Percentiles rank a stretch among this genome's conserved stretches.
Conservation (phyloP, 2,113 vertebrate genomes). For the Oncorhynchus gorbuscha region DNA sequence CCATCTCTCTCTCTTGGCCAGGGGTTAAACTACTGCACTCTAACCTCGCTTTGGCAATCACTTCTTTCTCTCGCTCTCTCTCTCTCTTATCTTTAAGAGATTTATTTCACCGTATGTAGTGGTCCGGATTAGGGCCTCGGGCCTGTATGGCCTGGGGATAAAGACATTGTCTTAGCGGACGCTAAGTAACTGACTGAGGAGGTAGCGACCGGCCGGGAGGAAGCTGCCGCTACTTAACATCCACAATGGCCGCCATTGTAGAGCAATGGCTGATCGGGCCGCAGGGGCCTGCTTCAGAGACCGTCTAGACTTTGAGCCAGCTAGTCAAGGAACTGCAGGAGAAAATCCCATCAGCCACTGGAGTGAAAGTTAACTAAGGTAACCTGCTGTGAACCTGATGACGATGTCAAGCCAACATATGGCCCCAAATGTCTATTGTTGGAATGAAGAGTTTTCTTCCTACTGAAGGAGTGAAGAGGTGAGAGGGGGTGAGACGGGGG, state of each 20-base stretch:
- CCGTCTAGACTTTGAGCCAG: conserved; percentile 88
- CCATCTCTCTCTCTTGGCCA: conserved; percentile 79
- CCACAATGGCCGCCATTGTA: conserved; percentile 87
- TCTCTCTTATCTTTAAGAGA: conserved; percentile 75
- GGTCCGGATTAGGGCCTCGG: conserved; percentile 81
- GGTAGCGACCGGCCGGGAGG: conserved; percentile 82
- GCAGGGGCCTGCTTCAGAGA: conserved; percentile 74
- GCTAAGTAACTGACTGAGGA: conserved; percentile 75
- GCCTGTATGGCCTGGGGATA: conserved; percentile 80
- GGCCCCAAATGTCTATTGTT: conserved; percentile 92
- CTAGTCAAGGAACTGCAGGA: conserved; percentile 75
- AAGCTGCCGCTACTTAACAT: conserved; percentile 85
- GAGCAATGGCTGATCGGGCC: conserved; percentile 58
- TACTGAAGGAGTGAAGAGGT: conserved; percentile 64
- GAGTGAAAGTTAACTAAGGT: conserved; percentile 96
- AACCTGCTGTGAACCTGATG: conserved; percentile 96
- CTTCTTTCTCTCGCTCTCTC: too few species aligned
- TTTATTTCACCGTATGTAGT: conserved; percentile 88
- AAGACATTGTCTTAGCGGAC: conserved; percentile 86
- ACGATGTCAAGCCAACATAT: conserved; percentile 96
- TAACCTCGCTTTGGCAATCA: conserved; percentile 79
- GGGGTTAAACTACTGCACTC: conserved; percentile 97
- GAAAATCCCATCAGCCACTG: conserved; percentile 97
- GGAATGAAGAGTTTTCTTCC: conserved; percentile 76
- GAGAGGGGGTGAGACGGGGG: conserved; percentile 38